Conservation (phyloP, 2,888 invertebrate genomes). For the Drosophila affinis region DNA sequence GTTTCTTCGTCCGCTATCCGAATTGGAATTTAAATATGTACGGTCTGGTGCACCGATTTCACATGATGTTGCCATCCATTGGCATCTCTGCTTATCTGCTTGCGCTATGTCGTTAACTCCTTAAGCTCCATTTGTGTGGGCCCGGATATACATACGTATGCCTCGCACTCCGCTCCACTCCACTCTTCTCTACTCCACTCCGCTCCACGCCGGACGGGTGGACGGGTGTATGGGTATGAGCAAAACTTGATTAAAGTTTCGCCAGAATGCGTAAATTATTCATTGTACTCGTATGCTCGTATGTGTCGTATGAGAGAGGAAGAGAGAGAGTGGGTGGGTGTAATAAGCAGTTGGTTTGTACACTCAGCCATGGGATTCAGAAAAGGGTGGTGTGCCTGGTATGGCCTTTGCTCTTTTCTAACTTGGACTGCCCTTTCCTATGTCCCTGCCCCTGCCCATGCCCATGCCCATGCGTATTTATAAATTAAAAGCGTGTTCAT, state of each 20-base stretch:
- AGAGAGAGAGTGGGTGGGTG: neutral
- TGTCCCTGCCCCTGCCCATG: neutral
- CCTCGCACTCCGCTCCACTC: neutral
- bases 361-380: neutral
- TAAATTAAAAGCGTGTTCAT: slow-evolving; percentile 78
- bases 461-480: slow-evolving; percentile 45
- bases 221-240: neutral
- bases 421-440: neutral
- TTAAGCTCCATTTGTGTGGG: neutral
- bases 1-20: neutral
- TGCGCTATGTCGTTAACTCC: neutral
- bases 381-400: neutral
- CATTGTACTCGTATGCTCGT: slow-evolving; percentile 32
- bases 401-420: slow-evolving; percentile 1
- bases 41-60: neutral
- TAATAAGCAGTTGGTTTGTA: slow-evolving; percentile 5
- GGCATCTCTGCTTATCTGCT: neutral
- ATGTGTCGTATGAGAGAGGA: neutral
- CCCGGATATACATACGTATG: neutral
- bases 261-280: slow-evolving; percentile 56
- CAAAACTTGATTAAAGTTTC: slow-evolving; percentile 58
- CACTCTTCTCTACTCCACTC: neutral
- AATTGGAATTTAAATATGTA: neutral
- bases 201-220: neutral
- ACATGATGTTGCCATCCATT: neutral